Conservation (phyloP, 2,797 vertebrate genomes). For the Pangasius mekongensis region DNA sequence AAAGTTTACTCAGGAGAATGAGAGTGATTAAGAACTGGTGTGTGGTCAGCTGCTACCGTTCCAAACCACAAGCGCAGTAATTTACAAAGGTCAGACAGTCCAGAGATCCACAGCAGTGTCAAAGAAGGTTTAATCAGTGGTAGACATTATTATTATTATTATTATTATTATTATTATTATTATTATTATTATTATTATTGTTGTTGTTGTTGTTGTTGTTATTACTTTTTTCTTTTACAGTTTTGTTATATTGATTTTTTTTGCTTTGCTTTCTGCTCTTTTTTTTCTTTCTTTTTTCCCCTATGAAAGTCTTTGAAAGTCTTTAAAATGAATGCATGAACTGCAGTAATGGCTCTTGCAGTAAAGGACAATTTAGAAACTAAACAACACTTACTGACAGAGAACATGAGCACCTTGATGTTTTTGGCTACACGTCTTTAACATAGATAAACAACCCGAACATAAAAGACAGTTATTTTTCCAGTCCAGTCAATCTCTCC, state of each 20-base stretch:
- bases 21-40: constrained; percentile 46
- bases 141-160: constrained; percentile 6
- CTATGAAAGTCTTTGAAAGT: constrained; percentile 32
- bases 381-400: constrained; percentile 52
- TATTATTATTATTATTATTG: constrained; percentile 9
- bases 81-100: constrained; percentile 56
- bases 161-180: not conserved
- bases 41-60: constrained; percentile 55
- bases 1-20: constrained; percentile 43
- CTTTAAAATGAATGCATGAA: constrained; percentile 51
- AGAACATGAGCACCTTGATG: constrained; percentile 54
- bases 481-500: constrained; percentile 52
- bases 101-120: constrained; percentile 17
- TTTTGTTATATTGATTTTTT: not conserved
- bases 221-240: not conserved
- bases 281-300: not conserved
- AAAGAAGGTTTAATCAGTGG: constrained; percentile 4
- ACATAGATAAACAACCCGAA: constrained; percentile 49
- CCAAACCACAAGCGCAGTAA: constrained; percentile 55
- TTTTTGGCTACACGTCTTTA: constrained; percentile 49
- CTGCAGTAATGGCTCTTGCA: constrained; percentile 54
- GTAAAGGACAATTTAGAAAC: constrained; percentile 55
- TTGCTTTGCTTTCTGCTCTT: not conserved
- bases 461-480: constrained; percentile 53
- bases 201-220: constrained; percentile 14